Evolutionary conservation across 2,888 invertebrate genomes (phyloP).

Genomic region (Melanostoma mellinum): DNA sequence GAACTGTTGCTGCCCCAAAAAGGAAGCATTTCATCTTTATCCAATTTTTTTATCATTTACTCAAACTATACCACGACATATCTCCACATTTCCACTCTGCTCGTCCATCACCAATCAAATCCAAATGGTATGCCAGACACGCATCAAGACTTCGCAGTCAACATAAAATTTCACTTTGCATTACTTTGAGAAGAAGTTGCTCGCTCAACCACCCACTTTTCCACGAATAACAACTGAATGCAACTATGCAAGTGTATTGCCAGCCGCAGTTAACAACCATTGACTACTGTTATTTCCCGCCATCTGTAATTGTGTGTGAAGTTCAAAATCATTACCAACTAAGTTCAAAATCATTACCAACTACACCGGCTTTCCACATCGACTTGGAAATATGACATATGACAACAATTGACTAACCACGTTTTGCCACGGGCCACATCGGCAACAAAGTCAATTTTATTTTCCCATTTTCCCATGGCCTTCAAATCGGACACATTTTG

Average conservation of each 20-base stretch:
- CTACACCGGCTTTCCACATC: slow-evolving; percentile 15
- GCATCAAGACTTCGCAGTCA: slow-evolving; percentile 21
- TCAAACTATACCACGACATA: not conserved
- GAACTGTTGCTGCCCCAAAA: too few species aligned
- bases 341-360: not conserved
- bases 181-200: slow-evolving; percentile 38
- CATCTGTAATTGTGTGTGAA: slow-evolving; percentile 49
- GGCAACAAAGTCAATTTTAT: slow-evolving; percentile 1
- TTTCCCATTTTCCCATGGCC: slow-evolving; percentile 38
- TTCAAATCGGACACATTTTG: slow-evolving; percentile 10
- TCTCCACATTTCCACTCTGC: not conserved
- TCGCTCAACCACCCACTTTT: slow-evolving; percentile 55
- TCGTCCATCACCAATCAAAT: not conserved
- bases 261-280: slow-evolving; percentile 21
- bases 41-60: too few species aligned
- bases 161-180: slow-evolving; percentile 36
- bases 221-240: slow-evolving; percentile 35
- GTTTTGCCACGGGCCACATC: slow-evolving; percentile 15
- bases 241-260: slow-evolving; percentile 47
- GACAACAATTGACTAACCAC: slow-evolving; percentile 17
- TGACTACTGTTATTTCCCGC: slow-evolving; percentile 39
- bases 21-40: too few species aligned
- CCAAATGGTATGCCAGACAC: slow-evolving; percentile 12
- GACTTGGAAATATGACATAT: slow-evolving; percentile 8
- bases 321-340: slow-evolving; percentile 34